A percentile compares a stretch with the other conserved stretches of the same genome.
These are phyloP conservation scores for Euwallacea similis DNA, from an alignment of 1,140 invertebrate genomes.

Conservation along the genomic window DNA sequence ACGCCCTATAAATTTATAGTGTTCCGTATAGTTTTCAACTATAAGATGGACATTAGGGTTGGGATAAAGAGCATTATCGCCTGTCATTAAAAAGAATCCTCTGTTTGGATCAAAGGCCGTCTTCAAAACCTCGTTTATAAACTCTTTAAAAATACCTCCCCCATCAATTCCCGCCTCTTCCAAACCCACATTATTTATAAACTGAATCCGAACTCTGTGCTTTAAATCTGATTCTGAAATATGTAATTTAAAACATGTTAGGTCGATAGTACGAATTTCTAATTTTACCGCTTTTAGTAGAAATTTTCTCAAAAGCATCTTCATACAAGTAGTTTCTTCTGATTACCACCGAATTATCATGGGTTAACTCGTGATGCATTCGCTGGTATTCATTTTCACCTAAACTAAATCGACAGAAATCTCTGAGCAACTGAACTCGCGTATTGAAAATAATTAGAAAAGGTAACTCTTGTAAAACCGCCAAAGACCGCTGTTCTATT, in stretches of 20 bases:
- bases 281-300: conserved; percentile 77
- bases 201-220: conserved; percentile 81
- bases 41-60: conserved; percentile 88
- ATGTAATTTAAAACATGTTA: too few species aligned
- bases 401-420: conserved; percentile 57
- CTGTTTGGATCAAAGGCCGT: conserved; percentile 96
- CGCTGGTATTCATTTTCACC: conserved; percentile 45
- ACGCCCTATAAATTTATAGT: conserved; percentile 95
- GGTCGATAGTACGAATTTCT: background rate
- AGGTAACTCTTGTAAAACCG: conserved; percentile 87
- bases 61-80: conserved; percentile 92
- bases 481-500: conserved; percentile 84
- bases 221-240: conserved; percentile 64
- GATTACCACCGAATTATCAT: conserved; percentile 64
- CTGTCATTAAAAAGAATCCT: conserved; percentile 90
- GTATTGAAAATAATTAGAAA: conserved; percentile 91
- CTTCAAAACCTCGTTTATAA: conserved; percentile 87
- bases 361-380: conserved; percentile 46
- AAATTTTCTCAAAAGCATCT: conserved; percentile 94
- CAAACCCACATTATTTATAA: conserved; percentile 86
- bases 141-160: conserved; percentile 91
- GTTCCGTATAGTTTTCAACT: conserved; percentile 81
- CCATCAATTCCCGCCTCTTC: conserved; percentile 97
- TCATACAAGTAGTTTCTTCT: conserved; percentile 93
- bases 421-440: conserved; percentile 83